Conservation (phyloP, 2,797 vertebrate species). For the Chrosomus eos region DNA sequence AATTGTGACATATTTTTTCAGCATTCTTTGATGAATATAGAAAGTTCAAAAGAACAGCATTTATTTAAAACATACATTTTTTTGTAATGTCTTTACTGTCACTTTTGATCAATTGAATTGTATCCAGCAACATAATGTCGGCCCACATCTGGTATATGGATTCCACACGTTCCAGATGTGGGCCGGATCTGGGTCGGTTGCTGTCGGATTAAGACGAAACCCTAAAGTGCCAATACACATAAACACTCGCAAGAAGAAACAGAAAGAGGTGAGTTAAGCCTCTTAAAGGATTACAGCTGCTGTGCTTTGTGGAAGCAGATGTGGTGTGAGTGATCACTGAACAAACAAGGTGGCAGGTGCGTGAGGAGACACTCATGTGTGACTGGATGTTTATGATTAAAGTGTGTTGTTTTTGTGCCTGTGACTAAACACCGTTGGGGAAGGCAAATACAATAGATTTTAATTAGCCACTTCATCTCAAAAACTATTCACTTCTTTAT, state of each 20-base stretch:
- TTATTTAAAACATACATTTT: not conserved
- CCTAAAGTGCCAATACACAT: not conserved
- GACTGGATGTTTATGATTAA: not conserved
- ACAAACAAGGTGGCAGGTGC: not conserved
- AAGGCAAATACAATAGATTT: not conserved
- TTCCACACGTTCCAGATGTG: too few species aligned
- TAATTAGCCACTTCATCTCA: not conserved
- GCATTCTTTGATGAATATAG: too few species aligned
- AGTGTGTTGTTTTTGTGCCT: not conserved
- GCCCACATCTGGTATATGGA: too few species aligned
- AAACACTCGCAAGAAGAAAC: not conserved
- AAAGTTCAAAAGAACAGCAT: not conserved
- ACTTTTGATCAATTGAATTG: not conserved
- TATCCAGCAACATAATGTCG: too few species aligned
- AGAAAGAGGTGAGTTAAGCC: slow-evolving; percentile 53
- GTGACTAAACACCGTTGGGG: not conserved
- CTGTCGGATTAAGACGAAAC: not conserved
- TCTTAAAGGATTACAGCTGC: slow-evolving; percentile 64
- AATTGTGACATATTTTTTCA: too few species aligned
- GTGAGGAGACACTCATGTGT: too few species aligned
- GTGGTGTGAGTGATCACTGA: slow-evolving; percentile 4
- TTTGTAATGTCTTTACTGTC: not conserved
- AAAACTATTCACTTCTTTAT: not conserved
- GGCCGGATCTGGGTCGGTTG: too few species aligned
- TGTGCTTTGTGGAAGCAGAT: slow-evolving; percentile 50